Evolutionary conservation across 2,888 invertebrate genomes (phyloP), one percentile per base, ranked within the genome.

Genomic region (Tachystola acroxantha): DNA sequence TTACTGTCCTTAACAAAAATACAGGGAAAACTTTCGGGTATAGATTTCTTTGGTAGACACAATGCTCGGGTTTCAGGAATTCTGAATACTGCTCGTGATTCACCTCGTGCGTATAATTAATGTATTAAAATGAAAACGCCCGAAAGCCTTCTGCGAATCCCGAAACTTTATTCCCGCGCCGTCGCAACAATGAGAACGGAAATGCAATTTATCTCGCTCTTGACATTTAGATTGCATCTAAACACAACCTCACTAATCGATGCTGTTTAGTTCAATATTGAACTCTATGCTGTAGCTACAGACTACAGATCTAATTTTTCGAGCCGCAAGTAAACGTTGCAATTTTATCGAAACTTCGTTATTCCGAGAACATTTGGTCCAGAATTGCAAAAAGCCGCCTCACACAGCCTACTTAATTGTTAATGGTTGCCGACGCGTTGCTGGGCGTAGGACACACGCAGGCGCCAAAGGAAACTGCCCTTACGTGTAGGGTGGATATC

Each of bases 181-280:
- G 32, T 16, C 19, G 27, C 10, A 10, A 16, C 29, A 34, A 30
- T 30, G 30, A 10, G 5, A 6, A 5, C 9, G 13, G 19, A 24
- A 36, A 22, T 36, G 36, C 30, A 31, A 31, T 36, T 31, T 25
- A 36, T 36, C 36, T 25, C 31, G 12, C 10, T 9, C 12, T 30
- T 31, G 36, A 36, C 36, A 19, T 31, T 25, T 36, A 36, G 36
- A 36, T 36, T 31, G 24, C 10, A 14, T 36, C 35, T 24, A 24
- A 24, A 24, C 9, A 1, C 24, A n/a, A n/a, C 24, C n/a, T 9
- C 24, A n/a, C 24, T 9, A 9, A 4, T n/a, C 24, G 24, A 24
- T n/a, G 9, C n/a, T 2, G 1, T 24, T 24, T 4, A 6, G n/a
- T 24, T 20, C 20, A 4, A 24, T 24, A n/a, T 24, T 24, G n/a